phyloP scores from a whole-genome alignment of 2,797 vertebrate species.

The Squalus acanthias region DNA sequence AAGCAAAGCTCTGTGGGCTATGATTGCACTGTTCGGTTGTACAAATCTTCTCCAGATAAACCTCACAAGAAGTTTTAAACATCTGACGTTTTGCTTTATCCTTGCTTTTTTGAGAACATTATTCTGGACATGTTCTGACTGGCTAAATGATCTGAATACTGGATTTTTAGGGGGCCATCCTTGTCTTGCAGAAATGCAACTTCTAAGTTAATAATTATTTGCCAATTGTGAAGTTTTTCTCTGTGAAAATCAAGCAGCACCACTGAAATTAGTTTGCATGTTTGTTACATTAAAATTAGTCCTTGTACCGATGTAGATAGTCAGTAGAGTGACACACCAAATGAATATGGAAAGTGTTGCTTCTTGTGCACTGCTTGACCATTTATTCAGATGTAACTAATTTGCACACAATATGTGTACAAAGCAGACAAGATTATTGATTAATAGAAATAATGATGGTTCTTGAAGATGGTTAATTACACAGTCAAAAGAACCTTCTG shows the following conservation, averaged over 20 bases:
- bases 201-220: not conserved
- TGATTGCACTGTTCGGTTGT: not conserved
- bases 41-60: not conserved
- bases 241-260: not conserved
- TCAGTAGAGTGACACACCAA: constrained; percentile 50
- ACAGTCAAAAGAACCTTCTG: not conserved
- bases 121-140: not conserved
- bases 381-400: constrained; percentile 55
- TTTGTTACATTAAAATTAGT: constrained; percentile 52
- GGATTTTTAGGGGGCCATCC: not conserved
- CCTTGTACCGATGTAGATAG: constrained; percentile 56
- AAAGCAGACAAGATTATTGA: constrained; percentile 44
- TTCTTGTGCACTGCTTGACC: constrained; percentile 49
- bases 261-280: not conserved
- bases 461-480: constrained; percentile 13
- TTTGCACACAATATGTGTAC: constrained; percentile 52
- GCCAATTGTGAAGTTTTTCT: not conserved
- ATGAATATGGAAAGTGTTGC: constrained; percentile 53
- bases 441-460: constrained; percentile 18
- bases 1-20: not conserved
- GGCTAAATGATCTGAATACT: not conserved
- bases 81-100: not conserved
- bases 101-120: not conserved
- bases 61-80: not conserved
- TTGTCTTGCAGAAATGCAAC: not conserved